Percentiles rank a stretch among this genome's conserved stretches.
phyloP scores from a whole-genome alignment of 2,113 vertebrate genomes.

The Gadus macrocephalus region DNA sequence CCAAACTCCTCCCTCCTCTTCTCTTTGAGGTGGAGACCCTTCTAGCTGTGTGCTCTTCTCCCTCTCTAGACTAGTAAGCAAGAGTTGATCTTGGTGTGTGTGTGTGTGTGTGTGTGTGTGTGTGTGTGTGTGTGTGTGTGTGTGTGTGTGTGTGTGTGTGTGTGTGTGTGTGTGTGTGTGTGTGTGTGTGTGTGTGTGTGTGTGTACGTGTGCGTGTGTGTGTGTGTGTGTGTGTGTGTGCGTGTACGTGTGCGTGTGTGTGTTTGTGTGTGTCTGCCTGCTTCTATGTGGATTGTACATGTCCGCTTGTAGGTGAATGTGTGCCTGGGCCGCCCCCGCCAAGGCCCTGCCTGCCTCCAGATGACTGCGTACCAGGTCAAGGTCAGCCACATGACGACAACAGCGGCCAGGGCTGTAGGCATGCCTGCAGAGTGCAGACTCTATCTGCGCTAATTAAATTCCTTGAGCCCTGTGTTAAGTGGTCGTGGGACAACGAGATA shows the following conservation, averaged over 20 bases:
- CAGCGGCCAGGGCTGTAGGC: slow-evolving; percentile 58
- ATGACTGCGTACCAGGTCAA: slow-evolving; percentile 70
- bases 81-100: too few relatives aligned
- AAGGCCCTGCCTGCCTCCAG: slow-evolving; percentile 46
- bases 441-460: slow-evolving; percentile 65
- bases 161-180: too few relatives aligned
- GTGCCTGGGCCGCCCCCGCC: slow-evolving; percentile 30
- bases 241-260: background rate
- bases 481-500: slow-evolving; percentile 28
- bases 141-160: background rate
- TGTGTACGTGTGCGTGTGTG: too few relatives aligned
- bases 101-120: background rate
- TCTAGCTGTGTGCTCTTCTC: too few relatives aligned
- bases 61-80: too few relatives aligned
- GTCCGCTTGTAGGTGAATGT: background rate
- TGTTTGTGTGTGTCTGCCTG: background rate
- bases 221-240: background rate
- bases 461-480: slow-evolving; percentile 41
- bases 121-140: background rate
- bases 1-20: too few relatives aligned
- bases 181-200: background rate
- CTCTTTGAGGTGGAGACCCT: too few relatives aligned
- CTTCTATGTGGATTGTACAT: background rate
- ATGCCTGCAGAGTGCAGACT: slow-evolving; percentile 66
- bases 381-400: slow-evolving; percentile 68